Evolutionary conservation across 2,797 vertebrate genomes (phyloP).

Genomic region (Onychomys arenicola): DNA sequence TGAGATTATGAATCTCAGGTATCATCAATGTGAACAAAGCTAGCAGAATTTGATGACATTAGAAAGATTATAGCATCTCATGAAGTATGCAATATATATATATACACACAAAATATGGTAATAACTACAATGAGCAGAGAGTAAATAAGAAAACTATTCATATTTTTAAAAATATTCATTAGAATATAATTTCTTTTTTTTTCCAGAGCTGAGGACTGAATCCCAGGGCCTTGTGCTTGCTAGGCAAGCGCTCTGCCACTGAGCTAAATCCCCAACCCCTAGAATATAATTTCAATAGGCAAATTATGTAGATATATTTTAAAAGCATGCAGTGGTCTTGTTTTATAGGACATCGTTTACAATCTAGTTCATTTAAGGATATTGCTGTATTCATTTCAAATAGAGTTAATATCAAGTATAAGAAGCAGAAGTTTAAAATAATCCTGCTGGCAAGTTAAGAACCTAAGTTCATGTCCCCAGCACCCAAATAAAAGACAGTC

Average conservation of each 20-base stretch:
- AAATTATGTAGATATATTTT: conserved; percentile 7
- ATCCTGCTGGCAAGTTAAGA: not conserved
- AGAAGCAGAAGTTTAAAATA: not conserved
- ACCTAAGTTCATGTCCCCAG: no score
- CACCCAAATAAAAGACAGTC: no score
- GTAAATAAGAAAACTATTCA: not conserved
- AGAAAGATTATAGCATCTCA: conserved; percentile 36
- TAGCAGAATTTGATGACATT: conserved; percentile 19
- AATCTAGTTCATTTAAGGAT: not conserved
- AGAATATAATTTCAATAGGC: not conserved
- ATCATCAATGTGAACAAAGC: not conserved
- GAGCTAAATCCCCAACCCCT: no score
- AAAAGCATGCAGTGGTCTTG: conserved; percentile 16
- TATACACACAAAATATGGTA: not conserved
- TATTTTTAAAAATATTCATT: conserved; percentile 11
- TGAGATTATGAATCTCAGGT: not conserved
- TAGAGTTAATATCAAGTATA: not conserved
- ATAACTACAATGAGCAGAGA: not conserved
- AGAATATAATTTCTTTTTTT: not conserved
- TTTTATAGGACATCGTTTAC: not conserved
- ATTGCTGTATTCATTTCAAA: not conserved
- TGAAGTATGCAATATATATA: not conserved
- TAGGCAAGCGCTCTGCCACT: no score
- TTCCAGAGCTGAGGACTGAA: no score
- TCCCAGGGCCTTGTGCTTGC: no score